Evolutionary conservation across 2,113 vertebrate genomes (phyloP).

Genomic region (Pangasianodon gigas): DNA sequence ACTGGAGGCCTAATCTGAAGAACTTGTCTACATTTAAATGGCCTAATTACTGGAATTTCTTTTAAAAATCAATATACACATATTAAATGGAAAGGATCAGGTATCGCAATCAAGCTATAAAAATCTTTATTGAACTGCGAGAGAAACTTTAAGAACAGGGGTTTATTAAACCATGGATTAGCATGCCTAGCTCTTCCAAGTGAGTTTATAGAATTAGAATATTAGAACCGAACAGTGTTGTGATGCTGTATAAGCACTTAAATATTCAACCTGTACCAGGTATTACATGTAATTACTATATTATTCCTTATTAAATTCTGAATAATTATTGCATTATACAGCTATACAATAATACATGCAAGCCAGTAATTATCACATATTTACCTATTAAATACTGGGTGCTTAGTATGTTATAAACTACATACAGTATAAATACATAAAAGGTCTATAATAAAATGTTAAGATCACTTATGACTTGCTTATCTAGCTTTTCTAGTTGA

Average conservation of each 20-base stretch:
- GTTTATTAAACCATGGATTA: not conserved
- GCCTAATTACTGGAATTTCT: not conserved
- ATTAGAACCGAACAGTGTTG: not conserved
- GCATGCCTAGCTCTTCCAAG: not conserved
- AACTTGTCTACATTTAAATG: not conserved
- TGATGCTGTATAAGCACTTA: not conserved
- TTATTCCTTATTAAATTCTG: not conserved
- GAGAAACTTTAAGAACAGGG: not conserved
- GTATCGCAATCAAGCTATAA: too few relatives aligned
- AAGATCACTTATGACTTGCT: not conserved
- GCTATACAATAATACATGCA: not conserved
- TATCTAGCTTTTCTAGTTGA: not conserved
- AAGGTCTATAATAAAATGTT: not conserved
- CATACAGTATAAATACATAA: not conserved
- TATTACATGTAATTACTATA: not conserved
- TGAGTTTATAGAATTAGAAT: not conserved
- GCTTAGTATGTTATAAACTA: not conserved
- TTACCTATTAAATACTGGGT: not conserved
- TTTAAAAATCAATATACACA: not conserved
- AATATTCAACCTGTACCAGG: not conserved
- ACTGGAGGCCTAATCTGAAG: constrained; percentile 2
- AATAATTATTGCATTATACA: not conserved
- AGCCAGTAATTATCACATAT: not conserved
- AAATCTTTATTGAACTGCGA: not conserved
- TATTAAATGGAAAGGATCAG: not conserved